Base-by-base conservation (phyloP, 92 coral and sea anemone genomes). In the Chrysogorgia sp. region DNA sequence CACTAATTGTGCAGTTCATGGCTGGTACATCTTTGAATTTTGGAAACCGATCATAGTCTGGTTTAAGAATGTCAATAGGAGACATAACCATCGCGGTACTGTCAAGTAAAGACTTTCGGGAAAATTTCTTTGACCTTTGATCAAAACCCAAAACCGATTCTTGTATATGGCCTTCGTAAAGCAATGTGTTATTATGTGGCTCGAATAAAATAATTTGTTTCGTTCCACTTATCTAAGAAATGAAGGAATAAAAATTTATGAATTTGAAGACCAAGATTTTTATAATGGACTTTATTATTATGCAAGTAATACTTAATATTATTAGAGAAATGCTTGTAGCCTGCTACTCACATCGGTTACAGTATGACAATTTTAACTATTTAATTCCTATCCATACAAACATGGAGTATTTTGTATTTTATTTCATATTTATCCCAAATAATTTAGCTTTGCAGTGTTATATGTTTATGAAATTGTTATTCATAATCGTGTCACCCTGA, bases 11-110 rank as follows among this genome's bases (percentile, higher is more conserved):
- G 34, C 97, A 92, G 40, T 86, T 92, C 88, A 92, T 81, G 33
- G 91, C 91, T 8, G 71, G 80, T 6, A 90, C 90, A 31, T 59
- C 82, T 68, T 71, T 83, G 32, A 89, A 92, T 62, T 87, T 87
- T 55, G 93, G 93, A 82, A 89, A 92, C 63, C 81, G 80, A 10
- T 74, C 9, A 34, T 89, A 92, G 65, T 92, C 89, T 8, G 97
- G 97, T 53, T 82, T 76, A 31, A 89, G 91, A 59, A 92, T 92
- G 47, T 92, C 86, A 30, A 92, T 75, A 15, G 97, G 97, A 20
- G 97, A 91, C 96, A 91, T 91, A 23, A 91, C 96, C 96, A 91
- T 91, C 9, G 96, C 88, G 2, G 96, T 91, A 69, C 96, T 91
- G 57, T 91, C 92, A 82, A 88, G 76, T 2, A 91, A 86, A 59